These are phyloP conservation scores for Okapia johnstoni DNA, from an alignment of 2,113 vertebrate species.

Conservation along the genomic window DNA sequence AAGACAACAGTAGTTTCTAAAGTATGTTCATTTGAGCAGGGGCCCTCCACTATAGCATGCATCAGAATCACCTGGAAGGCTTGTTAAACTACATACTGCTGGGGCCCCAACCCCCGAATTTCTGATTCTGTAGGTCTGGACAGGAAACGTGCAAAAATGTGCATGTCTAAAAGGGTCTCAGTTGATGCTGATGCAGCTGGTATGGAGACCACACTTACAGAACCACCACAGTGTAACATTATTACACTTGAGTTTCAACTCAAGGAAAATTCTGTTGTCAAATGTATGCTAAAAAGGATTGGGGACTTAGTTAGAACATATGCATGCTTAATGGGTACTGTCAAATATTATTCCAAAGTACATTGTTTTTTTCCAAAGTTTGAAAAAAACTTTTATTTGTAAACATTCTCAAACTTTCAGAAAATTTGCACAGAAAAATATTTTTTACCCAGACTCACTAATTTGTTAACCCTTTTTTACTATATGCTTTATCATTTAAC, in stretches of 20 bases:
- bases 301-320: background rate
- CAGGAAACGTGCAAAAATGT: background rate
- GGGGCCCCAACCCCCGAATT: background rate
- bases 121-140: background rate
- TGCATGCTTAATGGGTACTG: background rate
- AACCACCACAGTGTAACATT: background rate
- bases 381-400: background rate
- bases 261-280: background rate
- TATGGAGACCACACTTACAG: background rate
- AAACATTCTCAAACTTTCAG: background rate
- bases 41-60: background rate
- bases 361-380: background rate
- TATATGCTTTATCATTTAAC: background rate
- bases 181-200: background rate
- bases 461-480: background rate
- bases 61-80: background rate
- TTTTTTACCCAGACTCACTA: background rate
- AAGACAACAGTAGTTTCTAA: constrained; percentile 2
- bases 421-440: background rate
- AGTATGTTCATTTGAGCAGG: background rate
- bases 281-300: background rate
- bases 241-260: background rate
- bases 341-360: background rate
- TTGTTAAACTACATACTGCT: background rate
- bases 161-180: background rate